phyloP scores from a whole-genome alignment of 2,888 invertebrate species.

The Actias luna region DNA sequence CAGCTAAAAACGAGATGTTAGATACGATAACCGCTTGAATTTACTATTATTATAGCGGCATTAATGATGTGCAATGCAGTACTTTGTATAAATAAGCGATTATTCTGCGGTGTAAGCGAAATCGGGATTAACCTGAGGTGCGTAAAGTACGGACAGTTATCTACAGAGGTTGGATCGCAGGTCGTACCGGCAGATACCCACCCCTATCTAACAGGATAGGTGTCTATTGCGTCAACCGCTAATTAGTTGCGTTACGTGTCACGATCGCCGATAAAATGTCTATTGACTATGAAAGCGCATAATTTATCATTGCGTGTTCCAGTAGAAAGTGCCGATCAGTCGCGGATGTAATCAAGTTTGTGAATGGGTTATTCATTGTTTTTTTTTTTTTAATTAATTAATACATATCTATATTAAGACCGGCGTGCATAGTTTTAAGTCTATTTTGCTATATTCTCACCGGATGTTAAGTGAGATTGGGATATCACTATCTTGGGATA shows the following conservation, averaged over 20 bases:
- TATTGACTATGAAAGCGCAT: constrained; percentile 20
- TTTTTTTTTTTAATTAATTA: background rate
- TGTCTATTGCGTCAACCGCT: constrained; percentile 42
- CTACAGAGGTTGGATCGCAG: constrained; percentile 32
- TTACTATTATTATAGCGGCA: background rate
- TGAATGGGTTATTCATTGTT: constrained; percentile 6
- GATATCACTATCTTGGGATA: too few species aligned
- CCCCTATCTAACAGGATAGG: constrained; percentile 43
- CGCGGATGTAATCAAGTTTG: constrained; percentile 17
- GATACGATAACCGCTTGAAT: background rate
- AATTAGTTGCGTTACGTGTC: constrained; percentile 50
- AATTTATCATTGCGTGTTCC: constrained; percentile 17
- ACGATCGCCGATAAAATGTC: constrained; percentile 30
- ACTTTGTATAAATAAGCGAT: background rate
- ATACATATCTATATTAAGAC: background rate
- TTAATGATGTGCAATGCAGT: background rate
- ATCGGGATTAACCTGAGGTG: constrained; percentile 15
- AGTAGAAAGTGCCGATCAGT: constrained; percentile 16
- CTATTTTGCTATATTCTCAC: too few species aligned
- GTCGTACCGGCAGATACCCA: constrained; percentile 44
- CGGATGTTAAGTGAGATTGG: too few species aligned
- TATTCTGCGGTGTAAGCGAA: background rate
- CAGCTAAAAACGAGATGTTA: background rate
- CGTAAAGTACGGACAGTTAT: constrained; percentile 28
- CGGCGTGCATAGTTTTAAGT: background rate